Conservation (phyloP, 2,797 vertebrate species). For the Leuciscus waleckii region DNA sequence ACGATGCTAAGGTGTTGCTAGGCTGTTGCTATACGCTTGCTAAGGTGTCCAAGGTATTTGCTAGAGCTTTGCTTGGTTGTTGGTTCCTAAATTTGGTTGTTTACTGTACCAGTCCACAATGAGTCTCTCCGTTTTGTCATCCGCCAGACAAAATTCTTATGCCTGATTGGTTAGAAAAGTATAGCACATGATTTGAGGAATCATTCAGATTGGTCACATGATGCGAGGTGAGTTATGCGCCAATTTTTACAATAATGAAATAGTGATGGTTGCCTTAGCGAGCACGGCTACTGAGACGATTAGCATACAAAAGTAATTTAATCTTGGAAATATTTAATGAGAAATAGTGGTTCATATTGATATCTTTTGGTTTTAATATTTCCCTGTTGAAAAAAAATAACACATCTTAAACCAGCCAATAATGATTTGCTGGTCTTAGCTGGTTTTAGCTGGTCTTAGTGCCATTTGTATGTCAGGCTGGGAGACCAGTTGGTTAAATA, state of each 20-base stretch:
- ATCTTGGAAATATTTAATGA: background rate
- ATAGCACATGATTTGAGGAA: background rate
- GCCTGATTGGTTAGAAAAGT: background rate
- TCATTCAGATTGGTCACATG: background rate
- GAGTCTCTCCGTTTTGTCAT: background rate
- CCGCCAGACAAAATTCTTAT: slow-evolving; percentile 6
- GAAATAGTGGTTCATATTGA: background rate
- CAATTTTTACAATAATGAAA: too few species aligned
- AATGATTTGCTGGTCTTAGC: too few species aligned
- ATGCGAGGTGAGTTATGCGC: background rate
- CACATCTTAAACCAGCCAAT: too few species aligned
- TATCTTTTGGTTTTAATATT: too few species aligned
- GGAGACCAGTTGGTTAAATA: background rate
- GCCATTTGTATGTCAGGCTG: background rate
- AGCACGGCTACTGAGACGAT: background rate
- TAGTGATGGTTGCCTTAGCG: background rate
- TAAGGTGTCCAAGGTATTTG: background rate
- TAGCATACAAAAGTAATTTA: background rate
- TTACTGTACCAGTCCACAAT: background rate
- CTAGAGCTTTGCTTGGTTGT: background rate
- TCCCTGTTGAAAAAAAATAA: too few species aligned
- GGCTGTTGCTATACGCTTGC: background rate
- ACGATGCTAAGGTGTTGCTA: slow-evolving; percentile 6
- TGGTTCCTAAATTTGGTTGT: background rate
- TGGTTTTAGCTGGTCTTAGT: background rate